These are phyloP conservation scores for Zootoca vivipara DNA, from an alignment of 2,113 vertebrate genomes.

Conservation along the genomic window DNA sequence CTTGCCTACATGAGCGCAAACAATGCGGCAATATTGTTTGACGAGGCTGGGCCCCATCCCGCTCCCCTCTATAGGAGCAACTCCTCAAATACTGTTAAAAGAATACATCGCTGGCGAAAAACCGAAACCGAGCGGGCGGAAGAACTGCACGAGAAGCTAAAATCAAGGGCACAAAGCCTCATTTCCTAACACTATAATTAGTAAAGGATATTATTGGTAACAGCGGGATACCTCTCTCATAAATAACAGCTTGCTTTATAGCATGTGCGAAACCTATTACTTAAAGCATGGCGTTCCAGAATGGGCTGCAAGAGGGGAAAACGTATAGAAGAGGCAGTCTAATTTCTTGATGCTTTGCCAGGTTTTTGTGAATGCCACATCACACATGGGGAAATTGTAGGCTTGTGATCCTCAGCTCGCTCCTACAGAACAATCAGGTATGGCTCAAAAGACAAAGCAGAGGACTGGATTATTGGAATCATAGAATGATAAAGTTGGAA, in stretches of 20 bases:
- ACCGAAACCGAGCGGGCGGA: slow-evolving; percentile 23
- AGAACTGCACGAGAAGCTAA: slow-evolving; percentile 7
- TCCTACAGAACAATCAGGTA: background rate
- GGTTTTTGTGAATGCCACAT: background rate
- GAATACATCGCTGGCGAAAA: background rate
- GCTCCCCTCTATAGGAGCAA: slow-evolving; percentile 5
- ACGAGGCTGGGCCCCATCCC: background rate
- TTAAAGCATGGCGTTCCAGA: slow-evolving; percentile 19
- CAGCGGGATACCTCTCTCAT: slow-evolving; percentile 25
- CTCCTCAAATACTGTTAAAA: background rate
- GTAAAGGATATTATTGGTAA: slow-evolving; percentile 31
- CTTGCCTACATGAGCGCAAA: slow-evolving; percentile 5
- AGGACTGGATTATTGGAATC: background rate
- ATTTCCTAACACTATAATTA: slow-evolving; percentile 1
- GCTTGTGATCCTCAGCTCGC: background rate
- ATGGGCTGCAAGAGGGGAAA: background rate
- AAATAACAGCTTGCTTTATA: slow-evolving; percentile 40
- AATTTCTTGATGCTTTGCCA: background rate
- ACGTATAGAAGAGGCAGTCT: background rate
- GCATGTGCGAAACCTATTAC: background rate
- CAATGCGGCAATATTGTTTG: slow-evolving; percentile 17
- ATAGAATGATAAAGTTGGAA: too few relatives aligned
- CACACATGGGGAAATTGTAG: background rate
- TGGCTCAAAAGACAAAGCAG: background rate
- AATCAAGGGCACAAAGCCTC: background rate